Conservation (phyloP, 1,140 invertebrate genomes). For the Heliothis subflexa region DNA sequence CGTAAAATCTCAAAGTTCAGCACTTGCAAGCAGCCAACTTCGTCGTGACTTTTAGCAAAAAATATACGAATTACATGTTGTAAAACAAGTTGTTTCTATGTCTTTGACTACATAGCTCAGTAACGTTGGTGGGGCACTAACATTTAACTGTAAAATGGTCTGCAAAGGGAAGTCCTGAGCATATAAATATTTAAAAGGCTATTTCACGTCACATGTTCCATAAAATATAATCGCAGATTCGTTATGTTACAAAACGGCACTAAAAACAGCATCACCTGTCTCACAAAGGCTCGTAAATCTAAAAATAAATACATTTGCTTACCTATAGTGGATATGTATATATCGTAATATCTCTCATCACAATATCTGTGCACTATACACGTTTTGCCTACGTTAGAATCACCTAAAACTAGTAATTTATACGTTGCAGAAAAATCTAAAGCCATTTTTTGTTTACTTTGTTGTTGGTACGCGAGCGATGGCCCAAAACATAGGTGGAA, state of each 20-base stretch:
- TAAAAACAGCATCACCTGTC: conserved; percentile 67
- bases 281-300: conserved; percentile 73
- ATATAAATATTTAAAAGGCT: conserved; percentile 47
- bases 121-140: conserved; percentile 28
- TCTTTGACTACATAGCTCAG: background rate
- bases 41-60: background rate
- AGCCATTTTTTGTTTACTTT: conserved; percentile 89
- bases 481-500: conserved; percentile 80
- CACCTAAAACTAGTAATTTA: conserved; percentile 95
- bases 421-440: conserved; percentile 94
- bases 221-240: conserved; percentile 57
- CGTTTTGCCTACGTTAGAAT: conserved; percentile 97
- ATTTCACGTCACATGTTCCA: conserved; percentile 50
- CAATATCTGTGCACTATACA: conserved; percentile 96
- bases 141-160: conserved; percentile 40
- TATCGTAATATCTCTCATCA: conserved; percentile 96
- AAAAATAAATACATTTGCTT: conserved; percentile 83
- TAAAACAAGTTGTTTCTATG: conserved; percentile 11
- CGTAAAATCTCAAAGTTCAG: conserved; percentile 4
- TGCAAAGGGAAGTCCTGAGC: conserved; percentile 33
- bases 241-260: conserved; percentile 55
- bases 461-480: conserved; percentile 68
- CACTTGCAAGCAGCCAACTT: background rate
- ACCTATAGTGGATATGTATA: conserved; percentile 97
- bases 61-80: conserved; percentile 11